Conservation (phyloP, 2,797 vertebrate genomes). For the Lutjanus argentimaculatus region DNA sequence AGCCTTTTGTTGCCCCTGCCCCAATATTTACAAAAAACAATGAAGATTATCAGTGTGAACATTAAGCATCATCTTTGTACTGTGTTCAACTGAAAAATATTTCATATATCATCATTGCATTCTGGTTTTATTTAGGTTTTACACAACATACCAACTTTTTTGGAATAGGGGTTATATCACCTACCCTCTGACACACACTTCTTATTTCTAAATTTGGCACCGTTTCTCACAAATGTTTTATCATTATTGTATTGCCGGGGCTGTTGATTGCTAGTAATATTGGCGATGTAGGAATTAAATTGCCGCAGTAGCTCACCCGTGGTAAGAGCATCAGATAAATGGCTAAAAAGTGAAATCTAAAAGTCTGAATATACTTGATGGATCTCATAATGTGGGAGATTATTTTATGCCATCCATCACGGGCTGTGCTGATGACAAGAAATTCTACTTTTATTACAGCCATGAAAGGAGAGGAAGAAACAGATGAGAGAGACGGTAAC, state of each 20-base stretch:
- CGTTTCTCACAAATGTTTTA: slow-evolving; percentile 21
- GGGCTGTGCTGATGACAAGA: slow-evolving; percentile 10
- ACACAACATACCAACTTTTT: no score
- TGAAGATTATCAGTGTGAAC: no score
- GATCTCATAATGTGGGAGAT: slow-evolving; percentile 41
- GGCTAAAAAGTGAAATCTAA: slow-evolving; percentile 37
- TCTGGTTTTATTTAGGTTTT: no score
- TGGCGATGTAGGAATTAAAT: slow-evolving; percentile 29
- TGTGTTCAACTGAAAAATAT: no score
- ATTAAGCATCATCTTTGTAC: no score
- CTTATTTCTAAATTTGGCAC: slow-evolving; percentile 6
- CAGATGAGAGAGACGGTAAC: not conserved
- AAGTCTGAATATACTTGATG: slow-evolving; percentile 46
- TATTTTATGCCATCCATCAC: slow-evolving; percentile 41
- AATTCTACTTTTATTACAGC: slow-evolving; percentile 20
- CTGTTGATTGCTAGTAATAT: slow-evolving; percentile 29
- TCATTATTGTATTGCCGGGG: not conserved
- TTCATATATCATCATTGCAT: no score
- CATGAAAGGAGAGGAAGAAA: not conserved
- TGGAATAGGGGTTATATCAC: not conserved
- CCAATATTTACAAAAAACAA: no score
- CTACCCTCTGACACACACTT: not conserved
- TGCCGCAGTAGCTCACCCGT: slow-evolving; percentile 16
- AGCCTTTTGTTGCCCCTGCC: no score
- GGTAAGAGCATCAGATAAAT: slow-evolving; percentile 48